Percentiles rank a stretch among this genome's conserved stretches.
These are phyloP conservation scores for Nomada flava DNA, from an alignment of 2,888 invertebrate genomes.

Conservation along the genomic window DNA sequence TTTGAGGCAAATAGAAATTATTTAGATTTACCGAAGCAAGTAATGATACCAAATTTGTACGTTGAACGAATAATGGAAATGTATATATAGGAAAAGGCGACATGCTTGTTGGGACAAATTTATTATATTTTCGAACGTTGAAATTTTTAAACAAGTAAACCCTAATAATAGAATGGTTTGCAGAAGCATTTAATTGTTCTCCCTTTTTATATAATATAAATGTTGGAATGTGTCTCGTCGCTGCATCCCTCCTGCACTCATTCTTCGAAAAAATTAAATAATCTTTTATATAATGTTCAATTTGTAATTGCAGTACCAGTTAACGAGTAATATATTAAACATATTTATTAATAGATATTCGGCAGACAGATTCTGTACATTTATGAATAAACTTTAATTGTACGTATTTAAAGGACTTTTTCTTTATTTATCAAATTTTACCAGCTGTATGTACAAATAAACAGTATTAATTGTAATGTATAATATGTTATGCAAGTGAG, in stretches of 20 bases:
- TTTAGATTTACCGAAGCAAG: background rate
- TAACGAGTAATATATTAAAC: slow-evolving; percentile 73
- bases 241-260: slow-evolving; percentile 55
- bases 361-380: slow-evolving; percentile 75
- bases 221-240: slow-evolving; percentile 65
- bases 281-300: slow-evolving; percentile 66
- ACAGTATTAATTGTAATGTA: background rate
- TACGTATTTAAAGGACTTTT: slow-evolving; percentile 57
- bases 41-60: background rate
- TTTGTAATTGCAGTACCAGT: slow-evolving; percentile 74
- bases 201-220: slow-evolving; percentile 10
- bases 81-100: background rate
- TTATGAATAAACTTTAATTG: slow-evolving; percentile 76
- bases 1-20: background rate
- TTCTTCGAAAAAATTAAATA: slow-evolving; percentile 61
- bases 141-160: background rate
- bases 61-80: background rate
- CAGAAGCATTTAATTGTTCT: slow-evolving; percentile 3
- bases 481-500: background rate
- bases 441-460: background rate
- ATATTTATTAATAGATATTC: slow-evolving; percentile 80
- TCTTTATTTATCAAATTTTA: slow-evolving; percentile 36
- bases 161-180: background rate
- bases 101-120: background rate
- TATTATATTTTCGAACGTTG: background rate